A percentile compares a stretch with the other conserved stretches of the same genome.
Conservation (phyloP, 2,797 vertebrate genomes). For the Toxotes lorentzi region DNA sequence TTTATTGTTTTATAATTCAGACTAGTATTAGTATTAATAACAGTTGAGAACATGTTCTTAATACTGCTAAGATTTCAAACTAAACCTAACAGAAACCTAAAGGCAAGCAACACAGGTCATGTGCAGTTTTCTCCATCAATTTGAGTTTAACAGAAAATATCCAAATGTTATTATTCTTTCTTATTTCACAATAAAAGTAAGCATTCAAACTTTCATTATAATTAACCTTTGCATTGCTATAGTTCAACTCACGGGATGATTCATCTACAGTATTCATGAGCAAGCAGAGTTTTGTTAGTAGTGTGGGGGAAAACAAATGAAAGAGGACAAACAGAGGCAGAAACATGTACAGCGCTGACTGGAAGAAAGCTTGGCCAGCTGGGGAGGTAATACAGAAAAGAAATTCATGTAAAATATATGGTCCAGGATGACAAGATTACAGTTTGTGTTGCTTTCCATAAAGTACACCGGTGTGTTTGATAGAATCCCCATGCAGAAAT, state of each 20-base stretch:
- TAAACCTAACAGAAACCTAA: not conserved
- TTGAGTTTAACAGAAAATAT: not conserved
- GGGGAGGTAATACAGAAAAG: not conserved
- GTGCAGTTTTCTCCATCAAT: not conserved
- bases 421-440: too few relatives aligned
- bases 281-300: not conserved
- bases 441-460: too few relatives aligned
- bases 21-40: not conserved
- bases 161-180: not conserved
- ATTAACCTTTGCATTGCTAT: too few relatives aligned
- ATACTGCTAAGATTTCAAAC: not conserved
- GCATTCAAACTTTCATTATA: not conserved
- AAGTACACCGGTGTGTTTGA: too few relatives aligned
- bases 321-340: not conserved
- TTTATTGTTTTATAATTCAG: not conserved
- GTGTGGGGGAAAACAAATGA: not conserved
- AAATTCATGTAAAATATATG: not conserved
- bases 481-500: not conserved
- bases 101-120: not conserved
- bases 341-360: not conserved
- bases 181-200: constrained; percentile 1
- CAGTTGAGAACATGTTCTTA: not conserved
- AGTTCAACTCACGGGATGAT: not conserved
- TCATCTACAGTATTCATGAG: not conserved
- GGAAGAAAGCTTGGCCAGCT: not conserved